Base-by-base conservation (phyloP, 2,113 vertebrate genomes). In the Nannospalax galili region DNA sequence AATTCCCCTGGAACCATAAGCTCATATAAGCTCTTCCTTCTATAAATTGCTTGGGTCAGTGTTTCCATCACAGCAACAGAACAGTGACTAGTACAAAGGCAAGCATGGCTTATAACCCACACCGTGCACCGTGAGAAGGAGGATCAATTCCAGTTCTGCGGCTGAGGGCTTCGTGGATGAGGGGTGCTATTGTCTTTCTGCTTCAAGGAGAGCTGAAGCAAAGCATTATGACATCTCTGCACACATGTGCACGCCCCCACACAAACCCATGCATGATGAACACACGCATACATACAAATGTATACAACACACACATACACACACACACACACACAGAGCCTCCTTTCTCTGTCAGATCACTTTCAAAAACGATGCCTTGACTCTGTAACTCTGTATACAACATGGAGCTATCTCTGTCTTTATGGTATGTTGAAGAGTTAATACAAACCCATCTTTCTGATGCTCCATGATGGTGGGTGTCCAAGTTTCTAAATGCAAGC, bases 201-300 rank as follows among this genome's bases (percentile, higher is more conserved):
- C 58, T 65, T 69, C 48, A 30, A 16, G 30, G 42, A 26, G 1
- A 45, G 45, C 75, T 37, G 40, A 40, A 69, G 58, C 37, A 88
- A 62, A 79, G 64, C 64, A 7, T 70, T 2, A 5, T 70, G 24
- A 42, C 28, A 35, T 45, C 40, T 74, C 42, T 64, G 35, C 28
- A 62, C 45, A 80, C 40, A 1, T 37, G 10, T 15, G 2, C 24
- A 3, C 40, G 3, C 10, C 1, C 70, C 1, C 1, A 1, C 11
- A 42, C 28, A 9, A 16, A 62, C 4, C 16, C 28, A 10, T 1
- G n/a, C n/a, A n/a, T n/a, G n/a, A n/a, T n/a, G n/a, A n/a, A n/a
- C 19, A 28, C 65, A 60, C 28, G 15, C 40, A n/a, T 6, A 2
- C 42, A 78, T 5, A 8, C 60, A 56, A n/a, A n/a, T n/a, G n/a